Percentiles rank a stretch among this genome's conserved stretches.
Conservation (phyloP, 2,888 invertebrate species). For the Ophioninae sp. region DNA sequence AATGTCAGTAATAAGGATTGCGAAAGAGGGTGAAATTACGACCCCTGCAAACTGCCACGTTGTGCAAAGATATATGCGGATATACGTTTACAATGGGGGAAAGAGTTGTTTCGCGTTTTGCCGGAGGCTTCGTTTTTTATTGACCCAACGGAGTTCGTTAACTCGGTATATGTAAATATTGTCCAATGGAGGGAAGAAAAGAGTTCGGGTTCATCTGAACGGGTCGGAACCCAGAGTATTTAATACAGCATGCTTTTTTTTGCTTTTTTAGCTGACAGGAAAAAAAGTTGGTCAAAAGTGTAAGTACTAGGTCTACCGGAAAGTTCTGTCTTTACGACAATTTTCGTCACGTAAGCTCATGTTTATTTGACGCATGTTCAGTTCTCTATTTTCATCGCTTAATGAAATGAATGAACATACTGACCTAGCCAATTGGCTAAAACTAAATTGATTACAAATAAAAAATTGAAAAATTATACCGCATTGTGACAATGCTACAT, state of each 20-base stretch:
- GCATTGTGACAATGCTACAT: too few species aligned
- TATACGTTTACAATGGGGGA: not conserved
- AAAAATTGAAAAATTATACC: too few species aligned
- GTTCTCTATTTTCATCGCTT: too few species aligned
- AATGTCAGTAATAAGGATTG: constrained; percentile 18
- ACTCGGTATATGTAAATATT: not conserved
- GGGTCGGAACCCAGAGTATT: constrained; percentile 1
- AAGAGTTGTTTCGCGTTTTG: not conserved
- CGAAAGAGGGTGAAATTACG: constrained; percentile 41
- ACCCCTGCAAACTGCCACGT: not conserved
- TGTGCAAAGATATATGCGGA: not conserved
- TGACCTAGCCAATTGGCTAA: too few species aligned
- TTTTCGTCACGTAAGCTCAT: too few species aligned
- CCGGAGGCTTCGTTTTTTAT: not conserved
- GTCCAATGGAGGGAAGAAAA: not conserved
- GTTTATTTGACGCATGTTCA: too few species aligned
- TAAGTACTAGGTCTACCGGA: too few species aligned
- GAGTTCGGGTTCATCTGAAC: not conserved
- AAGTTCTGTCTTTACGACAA: too few species aligned
- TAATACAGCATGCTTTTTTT: not conserved
- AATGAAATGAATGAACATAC: too few species aligned
- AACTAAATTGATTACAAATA: too few species aligned
- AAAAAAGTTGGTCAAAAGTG: too few species aligned
- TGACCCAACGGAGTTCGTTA: not conserved
- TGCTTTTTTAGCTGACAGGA: not conserved